These are phyloP conservation scores for Hyles euphorbiae DNA, from an alignment of 1,140 invertebrate genomes.

Conservation along the genomic window DNA sequence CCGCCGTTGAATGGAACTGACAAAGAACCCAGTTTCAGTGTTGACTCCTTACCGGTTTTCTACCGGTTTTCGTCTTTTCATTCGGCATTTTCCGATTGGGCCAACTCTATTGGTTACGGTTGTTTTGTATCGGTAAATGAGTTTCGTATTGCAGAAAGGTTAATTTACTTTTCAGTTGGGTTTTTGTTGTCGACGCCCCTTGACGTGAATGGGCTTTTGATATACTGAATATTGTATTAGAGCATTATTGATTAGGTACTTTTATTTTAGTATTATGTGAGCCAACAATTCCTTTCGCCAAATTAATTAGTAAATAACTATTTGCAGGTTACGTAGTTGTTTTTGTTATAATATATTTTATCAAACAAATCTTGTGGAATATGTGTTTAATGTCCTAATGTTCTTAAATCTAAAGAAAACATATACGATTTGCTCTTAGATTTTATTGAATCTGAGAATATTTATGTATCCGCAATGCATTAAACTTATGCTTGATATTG, in stretches of 20 bases:
- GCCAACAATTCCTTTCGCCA: too few relatives aligned
- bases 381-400: too few relatives aligned
- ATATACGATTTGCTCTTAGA: too few relatives aligned
- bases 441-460: too few relatives aligned
- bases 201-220: constrained; percentile 42
- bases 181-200: constrained; percentile 39
- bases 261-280: background rate
- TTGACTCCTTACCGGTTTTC: constrained; percentile 52
- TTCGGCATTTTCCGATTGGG: constrained; percentile 59
- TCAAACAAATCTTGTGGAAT: too few relatives aligned
- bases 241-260: constrained; percentile 14
- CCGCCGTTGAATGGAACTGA: constrained; percentile 54
- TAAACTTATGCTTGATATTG: too few relatives aligned
- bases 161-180: constrained; percentile 65
- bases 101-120: constrained; percentile 45
- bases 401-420: too few relatives aligned
- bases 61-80: constrained; percentile 45
- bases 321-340: too few relatives aligned
- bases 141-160: constrained; percentile 61
- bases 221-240: constrained; percentile 10
- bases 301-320: too few relatives aligned
- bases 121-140: constrained; percentile 73
- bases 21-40: constrained; percentile 59
- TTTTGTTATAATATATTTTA: too few relatives aligned
- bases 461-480: too few relatives aligned